phyloP scores from a whole-genome alignment of 2,113 vertebrate species.

The Syrrhaptes paradoxus region DNA sequence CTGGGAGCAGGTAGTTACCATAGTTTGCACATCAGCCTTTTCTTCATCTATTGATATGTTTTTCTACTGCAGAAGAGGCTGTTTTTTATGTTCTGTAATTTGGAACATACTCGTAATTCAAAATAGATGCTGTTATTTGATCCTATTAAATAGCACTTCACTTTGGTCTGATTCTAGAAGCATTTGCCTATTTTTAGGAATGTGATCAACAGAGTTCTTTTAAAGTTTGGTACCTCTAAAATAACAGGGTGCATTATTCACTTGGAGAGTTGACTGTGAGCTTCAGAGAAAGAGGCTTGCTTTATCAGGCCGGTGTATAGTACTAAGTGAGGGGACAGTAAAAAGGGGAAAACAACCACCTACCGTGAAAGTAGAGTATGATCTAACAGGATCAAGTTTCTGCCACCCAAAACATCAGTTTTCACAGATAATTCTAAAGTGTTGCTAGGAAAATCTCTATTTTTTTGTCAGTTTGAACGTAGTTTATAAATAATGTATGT shows the following conservation, averaged over 20 bases:
- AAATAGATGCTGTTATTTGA: not conserved
- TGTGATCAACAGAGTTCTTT: accelerated
- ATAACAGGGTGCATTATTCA: not conserved
- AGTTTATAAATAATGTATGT: not conserved
- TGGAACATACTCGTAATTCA: not conserved
- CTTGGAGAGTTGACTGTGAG: not conserved
- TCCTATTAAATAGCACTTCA: not conserved
- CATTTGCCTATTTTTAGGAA: not conserved
- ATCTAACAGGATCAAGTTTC: not conserved
- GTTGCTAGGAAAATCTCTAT: not conserved
- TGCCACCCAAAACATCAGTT: not conserved
- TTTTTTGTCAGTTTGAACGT: not conserved
- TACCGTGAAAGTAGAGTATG: not conserved
- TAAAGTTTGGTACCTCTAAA: not conserved
- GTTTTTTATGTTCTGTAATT: not conserved
- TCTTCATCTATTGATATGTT: not conserved
- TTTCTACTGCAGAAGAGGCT: not conserved
- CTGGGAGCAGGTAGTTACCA: not conserved
- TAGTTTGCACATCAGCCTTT: not conserved
- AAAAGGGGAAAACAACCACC: not conserved
- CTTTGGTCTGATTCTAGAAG: not conserved
- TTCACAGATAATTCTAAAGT: not conserved
- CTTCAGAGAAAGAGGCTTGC: not conserved
- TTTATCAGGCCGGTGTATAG: not conserved
- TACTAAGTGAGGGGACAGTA: not conserved